Evolutionary conservation across 1,140 invertebrate species (phyloP), one percentile per base, ranked within the genome.

Genomic region (Drosophila varians): DNA sequence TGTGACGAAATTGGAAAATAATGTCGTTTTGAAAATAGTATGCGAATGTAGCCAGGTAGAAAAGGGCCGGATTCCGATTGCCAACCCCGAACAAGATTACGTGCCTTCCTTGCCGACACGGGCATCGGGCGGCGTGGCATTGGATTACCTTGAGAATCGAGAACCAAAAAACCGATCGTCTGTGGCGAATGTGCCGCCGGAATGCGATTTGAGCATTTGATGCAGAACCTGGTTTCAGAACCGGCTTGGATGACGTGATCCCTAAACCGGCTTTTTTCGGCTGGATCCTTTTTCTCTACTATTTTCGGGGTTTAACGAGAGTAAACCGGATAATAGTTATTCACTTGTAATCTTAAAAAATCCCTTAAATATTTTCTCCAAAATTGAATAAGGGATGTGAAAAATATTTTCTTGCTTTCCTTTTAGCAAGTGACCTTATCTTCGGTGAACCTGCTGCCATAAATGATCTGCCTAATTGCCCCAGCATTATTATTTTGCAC

Each of bases 1-100:
- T 87, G 82, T 77, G 47, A 80, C 66, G 68, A 86, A 80, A 80
- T 76, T 36, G 11, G 25, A 46, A 19, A 34, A 53, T 8, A 28
- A 40, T 28, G 9, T 7, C 45, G 26, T 45, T 72, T 36, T 7
- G 4, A 60, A 7, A 26, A 23, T 68, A 60, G 3, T 8, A 23
- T 68, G 34, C 53, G 65, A 69, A 73, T 42, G 34, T 21, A 64
- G 68, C 56, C 74, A 54, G 52, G 57, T 76, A 64, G 51, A 77
- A 71, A 62, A 58, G 31, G 19, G 12, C 16, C 40, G 14, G 38
- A 58, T 70, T 70, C 38, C 36, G 34, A 72, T 40, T 36, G 21
- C 54, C 12, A 72, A 53, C 69, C 66, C 69, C 18, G 42, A 72
- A 62, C 31, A 38, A 61, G 68, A 72, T 72, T 72, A 54, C 55